These are phyloP conservation scores for Phycodurus eques DNA, from an alignment of 2,113 vertebrate genomes.

Conservation along the genomic window DNA sequence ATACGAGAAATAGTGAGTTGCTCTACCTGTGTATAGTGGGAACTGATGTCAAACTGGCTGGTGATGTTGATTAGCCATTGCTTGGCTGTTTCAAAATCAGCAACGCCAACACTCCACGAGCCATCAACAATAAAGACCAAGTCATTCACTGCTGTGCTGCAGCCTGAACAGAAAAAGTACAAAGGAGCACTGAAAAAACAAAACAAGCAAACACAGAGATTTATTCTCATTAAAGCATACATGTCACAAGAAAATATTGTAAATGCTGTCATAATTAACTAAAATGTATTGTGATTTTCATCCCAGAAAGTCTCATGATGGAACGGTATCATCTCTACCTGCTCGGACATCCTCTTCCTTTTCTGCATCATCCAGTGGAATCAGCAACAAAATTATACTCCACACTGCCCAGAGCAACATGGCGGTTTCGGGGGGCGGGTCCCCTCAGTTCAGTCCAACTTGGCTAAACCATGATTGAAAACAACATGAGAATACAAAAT, in stretches of 20 bases:
- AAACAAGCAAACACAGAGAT: background rate
- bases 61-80: slow-evolving; percentile 79
- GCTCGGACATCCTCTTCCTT: slow-evolving; percentile 64
- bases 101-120: slow-evolving; percentile 76
- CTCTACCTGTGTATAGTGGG: slow-evolving; percentile 71
- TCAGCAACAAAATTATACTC: slow-evolving; percentile 43
- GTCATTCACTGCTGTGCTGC: slow-evolving; percentile 79
- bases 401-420: slow-evolving; percentile 60
- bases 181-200: background rate
- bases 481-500: background rate
- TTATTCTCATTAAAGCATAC: background rate
- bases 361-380: slow-evolving; percentile 37
- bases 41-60: slow-evolving; percentile 76
- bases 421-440: slow-evolving; percentile 15
- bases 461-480: background rate
- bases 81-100: slow-evolving; percentile 77
- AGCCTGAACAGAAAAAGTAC: slow-evolving; percentile 57
- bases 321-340: slow-evolving; percentile 45
- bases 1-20: background rate
- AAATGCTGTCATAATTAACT: too few relatives aligned
- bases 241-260: background rate
- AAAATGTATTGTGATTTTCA: too few relatives aligned
- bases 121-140: slow-evolving; percentile 79
- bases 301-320: background rate
- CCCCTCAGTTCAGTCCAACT: slow-evolving; percentile 12